Evolutionary conservation across 2,797 vertebrate species (phyloP).

Genomic region (Apodemus agrarius): DNA sequence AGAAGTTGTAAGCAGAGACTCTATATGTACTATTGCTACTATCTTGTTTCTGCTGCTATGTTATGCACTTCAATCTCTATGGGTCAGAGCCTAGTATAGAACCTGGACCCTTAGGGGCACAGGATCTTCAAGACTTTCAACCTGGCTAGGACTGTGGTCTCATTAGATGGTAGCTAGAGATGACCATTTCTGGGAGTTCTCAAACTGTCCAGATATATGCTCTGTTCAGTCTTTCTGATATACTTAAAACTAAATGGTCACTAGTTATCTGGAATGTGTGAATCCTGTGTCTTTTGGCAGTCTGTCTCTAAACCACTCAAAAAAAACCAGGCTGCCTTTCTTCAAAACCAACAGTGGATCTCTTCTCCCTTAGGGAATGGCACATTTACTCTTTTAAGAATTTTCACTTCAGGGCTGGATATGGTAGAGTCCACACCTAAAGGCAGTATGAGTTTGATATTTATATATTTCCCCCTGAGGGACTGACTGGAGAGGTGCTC

Average conservation of each 20-base stretch:
- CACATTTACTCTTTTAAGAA: neutral
- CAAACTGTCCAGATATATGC: neutral
- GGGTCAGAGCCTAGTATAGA: neutral
- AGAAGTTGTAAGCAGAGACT: neutral
- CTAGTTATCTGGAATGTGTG: neutral
- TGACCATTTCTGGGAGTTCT: neutral
- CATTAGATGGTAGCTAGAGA: neutral
- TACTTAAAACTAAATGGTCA: neutral
- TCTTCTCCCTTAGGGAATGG: neutral
- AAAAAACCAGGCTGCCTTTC: neutral
- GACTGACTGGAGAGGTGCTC: neutral
- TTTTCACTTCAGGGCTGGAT: neutral
- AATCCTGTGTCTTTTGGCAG: neutral
- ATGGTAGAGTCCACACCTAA: neutral
- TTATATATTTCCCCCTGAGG: neutral
- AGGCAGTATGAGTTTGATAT: neutral
- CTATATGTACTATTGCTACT: neutral
- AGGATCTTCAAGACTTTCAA: rapidly evolving
- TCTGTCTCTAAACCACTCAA: neutral
- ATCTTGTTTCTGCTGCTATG: neutral
- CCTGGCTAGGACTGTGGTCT: neutral
- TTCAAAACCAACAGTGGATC: neutral
- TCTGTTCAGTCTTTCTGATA: neutral
- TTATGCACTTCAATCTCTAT: rapidly evolving
- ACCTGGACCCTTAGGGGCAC: neutral